Evolutionary conservation across 2,888 invertebrate species (phyloP).

Genomic region (Pristionchus exspectatus): DNA sequence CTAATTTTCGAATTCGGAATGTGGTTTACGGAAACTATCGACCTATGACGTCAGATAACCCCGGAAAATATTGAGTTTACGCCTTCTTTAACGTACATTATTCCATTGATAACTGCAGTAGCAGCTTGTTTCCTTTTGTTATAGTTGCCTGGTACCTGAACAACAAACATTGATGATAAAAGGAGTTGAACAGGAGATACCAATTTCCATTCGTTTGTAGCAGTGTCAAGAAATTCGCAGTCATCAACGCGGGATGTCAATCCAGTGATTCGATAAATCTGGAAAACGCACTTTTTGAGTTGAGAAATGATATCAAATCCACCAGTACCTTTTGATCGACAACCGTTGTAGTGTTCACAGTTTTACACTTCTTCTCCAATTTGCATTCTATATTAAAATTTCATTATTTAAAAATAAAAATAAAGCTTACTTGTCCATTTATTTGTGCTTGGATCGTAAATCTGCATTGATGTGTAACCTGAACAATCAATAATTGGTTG

Average conservation of each 20-base stretch:
- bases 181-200: not conserved
- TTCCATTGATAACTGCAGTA: not conserved
- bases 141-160: not conserved
- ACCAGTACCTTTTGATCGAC: not conserved
- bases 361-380: not conserved
- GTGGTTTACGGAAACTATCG: too few relatives aligned
- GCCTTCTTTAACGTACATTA: not conserved
- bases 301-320: not conserved
- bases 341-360: not conserved
- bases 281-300: not conserved
- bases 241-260: not conserved
- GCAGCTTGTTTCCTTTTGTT: not conserved
- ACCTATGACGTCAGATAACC: too few relatives aligned
- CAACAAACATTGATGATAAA: not conserved
- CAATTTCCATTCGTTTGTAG: not conserved
- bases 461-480: not conserved
- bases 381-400: not conserved
- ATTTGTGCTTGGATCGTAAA: not conserved
- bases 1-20: too few relatives aligned
- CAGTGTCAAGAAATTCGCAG: not conserved
- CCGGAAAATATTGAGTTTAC: too few relatives aligned
- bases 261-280: not conserved
- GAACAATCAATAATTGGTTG: not conserved
- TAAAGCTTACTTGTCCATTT: not conserved
- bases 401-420: not conserved